Conservation (phyloP, 35 echinoderm and acorn worm species). For the Apostichopus californicus region DNA sequence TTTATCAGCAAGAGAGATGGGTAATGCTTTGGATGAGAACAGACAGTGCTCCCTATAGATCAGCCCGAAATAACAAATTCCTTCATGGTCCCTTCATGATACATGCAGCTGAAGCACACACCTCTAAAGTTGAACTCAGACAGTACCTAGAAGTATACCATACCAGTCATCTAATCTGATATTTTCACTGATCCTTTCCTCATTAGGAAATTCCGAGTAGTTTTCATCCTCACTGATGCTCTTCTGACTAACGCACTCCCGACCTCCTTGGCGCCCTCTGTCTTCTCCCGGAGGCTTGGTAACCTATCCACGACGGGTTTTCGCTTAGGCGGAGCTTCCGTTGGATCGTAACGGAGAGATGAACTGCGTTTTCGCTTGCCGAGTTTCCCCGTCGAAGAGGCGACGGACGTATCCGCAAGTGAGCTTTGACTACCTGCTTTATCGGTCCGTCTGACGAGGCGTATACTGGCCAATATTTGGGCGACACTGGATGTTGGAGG, state of each 20-base stretch:
- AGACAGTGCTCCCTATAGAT: too few relatives aligned
- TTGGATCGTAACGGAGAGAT: constrained; percentile 58
- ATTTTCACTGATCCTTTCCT: constrained; percentile 25
- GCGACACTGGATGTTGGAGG: constrained; percentile 76
- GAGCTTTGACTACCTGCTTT: constrained; percentile 27
- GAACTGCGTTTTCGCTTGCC: constrained; percentile 59
- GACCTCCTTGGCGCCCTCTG: constrained; percentile 3
- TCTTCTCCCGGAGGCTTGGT: constrained; percentile 10
- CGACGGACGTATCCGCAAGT: constrained; percentile 5
- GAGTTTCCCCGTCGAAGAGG: constrained; percentile 14
- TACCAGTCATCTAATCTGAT: constrained; percentile 20
- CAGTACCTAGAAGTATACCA: too few relatives aligned
- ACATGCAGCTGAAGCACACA: too few relatives aligned
- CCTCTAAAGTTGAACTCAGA: too few relatives aligned
- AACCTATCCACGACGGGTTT: constrained; percentile 7
- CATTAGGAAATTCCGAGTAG: constrained; percentile 32
- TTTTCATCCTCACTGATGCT: constrained; percentile 31
- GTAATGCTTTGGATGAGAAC: too few relatives aligned
- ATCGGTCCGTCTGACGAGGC: constrained; percentile 19
- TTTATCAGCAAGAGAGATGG: too few relatives aligned
- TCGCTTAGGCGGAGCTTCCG: constrained; percentile 14
- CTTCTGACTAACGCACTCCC: constrained; percentile 24
- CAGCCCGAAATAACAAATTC: too few relatives aligned
- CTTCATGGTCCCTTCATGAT: too few relatives aligned
- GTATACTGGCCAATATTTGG: constrained; percentile 69